Evolutionary conservation across 2,113 vertebrate species (phyloP).

Genomic region (Tragelaphus scriptus): DNA sequence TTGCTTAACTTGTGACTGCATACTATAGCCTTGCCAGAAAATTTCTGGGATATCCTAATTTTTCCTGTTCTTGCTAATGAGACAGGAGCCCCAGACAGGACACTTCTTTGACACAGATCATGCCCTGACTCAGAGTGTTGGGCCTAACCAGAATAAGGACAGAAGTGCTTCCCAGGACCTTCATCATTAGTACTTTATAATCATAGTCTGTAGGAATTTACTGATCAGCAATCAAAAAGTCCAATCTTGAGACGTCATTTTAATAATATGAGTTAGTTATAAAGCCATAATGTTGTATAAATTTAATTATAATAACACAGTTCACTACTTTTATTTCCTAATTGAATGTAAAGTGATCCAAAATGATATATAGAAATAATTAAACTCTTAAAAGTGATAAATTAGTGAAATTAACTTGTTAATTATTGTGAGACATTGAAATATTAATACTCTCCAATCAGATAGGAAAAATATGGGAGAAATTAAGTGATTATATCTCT

Average conservation of each 20-base stretch:
- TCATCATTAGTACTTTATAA: slow-evolving; percentile 18
- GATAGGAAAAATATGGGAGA: not conserved
- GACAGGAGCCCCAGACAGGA: not conserved
- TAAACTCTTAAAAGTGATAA: slow-evolving; percentile 56
- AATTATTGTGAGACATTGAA: slow-evolving; percentile 57
- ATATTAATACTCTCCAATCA: slow-evolving; percentile 25
- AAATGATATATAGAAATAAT: slow-evolving; percentile 65
- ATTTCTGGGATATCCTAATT: not conserved
- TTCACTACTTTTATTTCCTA: slow-evolving; percentile 45
- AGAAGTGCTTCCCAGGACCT: not conserved
- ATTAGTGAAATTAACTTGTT: slow-evolving; percentile 63
- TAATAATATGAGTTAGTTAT: slow-evolving; percentile 32
- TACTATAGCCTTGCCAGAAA: not conserved
- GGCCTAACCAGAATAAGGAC: not conserved
- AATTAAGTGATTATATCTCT: not conserved
- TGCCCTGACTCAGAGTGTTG: slow-evolving; percentile 1
- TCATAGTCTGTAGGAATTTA: not conserved
- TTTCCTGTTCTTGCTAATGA: slow-evolving; percentile 38
- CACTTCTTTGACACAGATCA: not conserved
- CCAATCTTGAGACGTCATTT: slow-evolving; percentile 27
- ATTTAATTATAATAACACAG: slow-evolving; percentile 23
- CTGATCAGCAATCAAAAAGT: not conserved
- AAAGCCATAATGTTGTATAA: slow-evolving; percentile 1
- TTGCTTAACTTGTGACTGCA: slow-evolving; percentile 24
- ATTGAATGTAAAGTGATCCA: slow-evolving; percentile 33